Base-by-base conservation (phyloP, 2,797 vertebrate species). In the Nannoperca australis region DNA sequence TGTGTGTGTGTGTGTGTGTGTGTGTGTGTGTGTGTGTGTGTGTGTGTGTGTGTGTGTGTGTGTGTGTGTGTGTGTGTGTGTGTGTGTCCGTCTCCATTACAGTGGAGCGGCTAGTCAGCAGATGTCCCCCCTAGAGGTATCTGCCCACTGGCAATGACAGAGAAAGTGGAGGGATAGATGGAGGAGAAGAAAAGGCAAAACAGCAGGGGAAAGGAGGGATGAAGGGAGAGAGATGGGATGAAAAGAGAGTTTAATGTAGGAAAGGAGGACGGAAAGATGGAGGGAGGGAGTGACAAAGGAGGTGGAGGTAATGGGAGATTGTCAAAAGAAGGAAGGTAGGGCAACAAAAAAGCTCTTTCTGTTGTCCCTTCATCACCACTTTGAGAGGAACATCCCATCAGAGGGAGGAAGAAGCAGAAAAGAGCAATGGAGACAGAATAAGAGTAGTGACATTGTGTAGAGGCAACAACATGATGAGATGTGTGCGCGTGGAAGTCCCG, bases 401-500 rank as follows among this genome's bases (percentile, higher is more conserved):
- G 58, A 53, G 64, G 47, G 66, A 4, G 14, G 44, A 34, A 45
- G 5, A 47, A 27, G 38, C 34, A 47, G 63, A 44, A 58, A 74
- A 61, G 51, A 73, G 44, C 53, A 68, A 70, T 47, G 24, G 53
- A 40, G 38, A 71, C 56, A 27, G 71, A 72, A 50, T n/a, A 79
- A 73, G 55, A 44, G 1, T 32, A 44, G 72, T 62, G 45, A 76
- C 81, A 44, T 76, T 76, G 60, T 71, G 44, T 58, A 79, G 30
- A 60, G 49, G 49, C 78, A 60, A 45, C 70, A 53, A 58, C 55
- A 56, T 70, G 59, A 83, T 79, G 79, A 70, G 75, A 80, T 83
- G 76, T 78, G 42, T 80, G 53, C 70, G 71, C 70, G 69, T 32
- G 44, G 79, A 70, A 49, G 44, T 71, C 83, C 83, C 1, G 61